These are phyloP conservation scores for Phania funesta DNA, from an alignment of 2,888 invertebrate species.

Conservation along the genomic window DNA sequence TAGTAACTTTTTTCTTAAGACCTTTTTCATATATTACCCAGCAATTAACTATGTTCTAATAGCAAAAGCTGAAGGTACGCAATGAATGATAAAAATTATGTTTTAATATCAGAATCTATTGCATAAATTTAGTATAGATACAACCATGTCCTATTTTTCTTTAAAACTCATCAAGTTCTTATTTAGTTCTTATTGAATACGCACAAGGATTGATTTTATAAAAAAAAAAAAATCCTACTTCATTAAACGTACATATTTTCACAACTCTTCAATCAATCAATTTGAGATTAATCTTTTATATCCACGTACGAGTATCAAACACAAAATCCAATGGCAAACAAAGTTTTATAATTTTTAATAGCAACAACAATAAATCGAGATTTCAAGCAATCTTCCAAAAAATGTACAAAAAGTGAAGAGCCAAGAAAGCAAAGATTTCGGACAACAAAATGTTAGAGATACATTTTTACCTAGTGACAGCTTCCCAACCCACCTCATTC, in stretches of 20 bases:
- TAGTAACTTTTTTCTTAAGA: no score
- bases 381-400: conserved; percentile 20
- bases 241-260: background rate
- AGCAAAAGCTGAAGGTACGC: no score
- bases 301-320: background rate
- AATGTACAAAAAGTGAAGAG: background rate
- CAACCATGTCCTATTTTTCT: no score
- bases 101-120: no score
- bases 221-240: background rate
- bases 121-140: no score
- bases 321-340: conserved; percentile 17
- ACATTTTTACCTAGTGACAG: conserved; percentile 43
- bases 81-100: no score
- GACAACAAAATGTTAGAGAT: conserved; percentile 19
- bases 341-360: conserved; percentile 16
- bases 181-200: no score
- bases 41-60: no score
- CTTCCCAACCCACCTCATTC: conserved; percentile 50
- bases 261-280: conserved; percentile 28
- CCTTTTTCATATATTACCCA: no score
- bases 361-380: background rate
- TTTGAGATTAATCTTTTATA: conserved; percentile 19
- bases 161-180: no score
- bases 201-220: background rate
- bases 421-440: conserved; percentile 5